Percentiles rank a stretch among this genome's conserved stretches.
These are phyloP conservation scores for Anoncus sp. DNA, from an alignment of 2,888 invertebrate genomes.

Conservation along the genomic window DNA sequence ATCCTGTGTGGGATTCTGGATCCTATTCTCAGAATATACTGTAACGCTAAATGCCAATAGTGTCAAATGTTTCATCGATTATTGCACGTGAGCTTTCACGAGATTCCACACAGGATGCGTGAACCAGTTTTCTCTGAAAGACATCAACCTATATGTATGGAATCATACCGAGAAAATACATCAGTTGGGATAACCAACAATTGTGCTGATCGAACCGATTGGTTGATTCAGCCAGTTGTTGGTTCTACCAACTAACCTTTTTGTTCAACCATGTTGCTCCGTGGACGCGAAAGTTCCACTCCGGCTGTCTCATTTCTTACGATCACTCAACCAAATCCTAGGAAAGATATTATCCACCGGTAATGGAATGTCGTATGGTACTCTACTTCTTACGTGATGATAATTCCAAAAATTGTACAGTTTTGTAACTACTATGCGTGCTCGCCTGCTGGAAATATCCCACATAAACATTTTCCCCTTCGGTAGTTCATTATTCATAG, in stretches of 20 bases:
- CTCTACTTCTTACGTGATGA: not conserved
- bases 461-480: constrained; percentile 2
- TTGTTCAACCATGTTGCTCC: no score
- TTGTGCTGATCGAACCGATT: no score
- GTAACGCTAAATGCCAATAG: no score
- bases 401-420: not conserved
- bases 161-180: no score
- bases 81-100: not conserved
- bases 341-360: not conserved
- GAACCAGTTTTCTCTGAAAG: not conserved
- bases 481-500: not conserved
- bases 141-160: no score
- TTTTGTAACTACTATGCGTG: not conserved
- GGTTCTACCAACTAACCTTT: not conserved
- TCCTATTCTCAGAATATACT: no score
- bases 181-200: not conserved
- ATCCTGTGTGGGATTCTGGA: constrained; percentile 1
- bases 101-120: not conserved
- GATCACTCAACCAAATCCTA: not conserved
- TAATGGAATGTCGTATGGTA: not conserved
- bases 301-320: not conserved
- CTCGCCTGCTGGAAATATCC: not conserved
- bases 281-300: not conserved
- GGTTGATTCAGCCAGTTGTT: no score
- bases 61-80: not conserved